Conservation (phyloP, 2,113 vertebrate species). For the Paramormyrops kingsleyae region DNA sequence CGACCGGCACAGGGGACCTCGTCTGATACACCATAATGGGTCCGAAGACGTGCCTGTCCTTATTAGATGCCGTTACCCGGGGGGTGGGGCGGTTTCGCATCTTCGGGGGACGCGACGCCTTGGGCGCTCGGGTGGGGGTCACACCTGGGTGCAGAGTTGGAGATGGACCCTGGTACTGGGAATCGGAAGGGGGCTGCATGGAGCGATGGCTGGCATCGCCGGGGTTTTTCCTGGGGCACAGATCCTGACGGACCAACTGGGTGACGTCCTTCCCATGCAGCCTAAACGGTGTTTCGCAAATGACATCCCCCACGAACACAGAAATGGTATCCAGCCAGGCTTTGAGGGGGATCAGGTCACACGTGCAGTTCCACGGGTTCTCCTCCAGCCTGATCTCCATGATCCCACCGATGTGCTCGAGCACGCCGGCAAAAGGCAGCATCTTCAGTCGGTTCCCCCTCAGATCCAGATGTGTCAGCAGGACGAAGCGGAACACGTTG, state of each 20-base stretch:
- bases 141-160: slow-evolving; percentile 76
- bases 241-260: slow-evolving; percentile 90
- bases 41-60: slow-evolving; percentile 91
- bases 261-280: slow-evolving; percentile 93
- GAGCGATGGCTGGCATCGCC: slow-evolving; percentile 67
- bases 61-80: slow-evolving; percentile 73
- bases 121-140: slow-evolving; percentile 76
- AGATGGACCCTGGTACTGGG: slow-evolving; percentile 63
- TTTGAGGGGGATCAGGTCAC: slow-evolving; percentile 88
- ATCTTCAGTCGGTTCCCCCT: slow-evolving; percentile 90
- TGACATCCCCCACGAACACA: slow-evolving; percentile 92
- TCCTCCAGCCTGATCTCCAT: slow-evolving; percentile 98
- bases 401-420: slow-evolving; percentile 95
- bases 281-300: slow-evolving; percentile 92
- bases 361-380: slow-evolving; percentile 98
- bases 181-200: slow-evolving; percentile 66
- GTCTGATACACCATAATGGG: slow-evolving; percentile 99
- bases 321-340: slow-evolving; percentile 95
- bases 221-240: slow-evolving; percentile 82
- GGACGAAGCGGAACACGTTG: slow-evolving; percentile 94
- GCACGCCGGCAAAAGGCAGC: slow-evolving; percentile 89
- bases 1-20: slow-evolving; percentile 82
- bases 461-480: slow-evolving; percentile 94
- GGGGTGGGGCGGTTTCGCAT: slow-evolving; percentile 87
- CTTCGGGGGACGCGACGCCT: slow-evolving; percentile 87